Base-by-base conservation (phyloP, 2,113 vertebrate species). In the Rattus rattus region DNA sequence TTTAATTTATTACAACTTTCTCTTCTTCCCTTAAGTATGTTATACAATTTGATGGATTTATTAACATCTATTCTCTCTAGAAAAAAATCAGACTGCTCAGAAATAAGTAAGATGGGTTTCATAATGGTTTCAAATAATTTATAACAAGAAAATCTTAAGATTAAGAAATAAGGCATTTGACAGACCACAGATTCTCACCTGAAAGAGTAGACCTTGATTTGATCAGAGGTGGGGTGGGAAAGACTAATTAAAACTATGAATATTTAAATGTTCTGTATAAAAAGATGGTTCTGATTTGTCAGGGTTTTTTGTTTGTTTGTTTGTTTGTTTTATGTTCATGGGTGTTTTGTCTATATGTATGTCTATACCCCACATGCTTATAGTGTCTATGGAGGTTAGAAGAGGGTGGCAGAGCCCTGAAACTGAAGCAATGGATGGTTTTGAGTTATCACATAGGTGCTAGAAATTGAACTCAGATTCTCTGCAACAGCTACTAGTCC, bases 121-220 rank as follows among this genome's bases (percentile, higher is more conserved):
- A 90, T 13, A 24, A 93, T 77, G 59, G 6, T 93, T 91, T 93
- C 19, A 88, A 75, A 84, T 59, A 91, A 72, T 39, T 28, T 89
- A 80, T 67, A 67, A 47, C 49, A 86, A 79, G 7, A 84, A 93
- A 47, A 88, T 90, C 43, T 11, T 59, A 83, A 81, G 28, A 10
- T 69, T 52, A 69, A 69, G 2, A 86, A 95, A 95, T 75, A 54
- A 63, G 81, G 86, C 20, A 72, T 43, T 76, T 94, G 83, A 91
- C 10, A 91, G 90, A 65, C 17, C 47, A 80, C 22, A 81, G 33
- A 80, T 92, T 85, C 85, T 88, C 17, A 54, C 49, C 67, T 90
- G 90, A 91, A 96, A 89, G 43, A 47, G 49, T 39, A 54, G 80
- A 0, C 36, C 7, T 70, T 70, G 13, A 84, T 86, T 94, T 88